Conservation (phyloP, 2,888 invertebrate genomes). For the Eupithecia insigniata region DNA sequence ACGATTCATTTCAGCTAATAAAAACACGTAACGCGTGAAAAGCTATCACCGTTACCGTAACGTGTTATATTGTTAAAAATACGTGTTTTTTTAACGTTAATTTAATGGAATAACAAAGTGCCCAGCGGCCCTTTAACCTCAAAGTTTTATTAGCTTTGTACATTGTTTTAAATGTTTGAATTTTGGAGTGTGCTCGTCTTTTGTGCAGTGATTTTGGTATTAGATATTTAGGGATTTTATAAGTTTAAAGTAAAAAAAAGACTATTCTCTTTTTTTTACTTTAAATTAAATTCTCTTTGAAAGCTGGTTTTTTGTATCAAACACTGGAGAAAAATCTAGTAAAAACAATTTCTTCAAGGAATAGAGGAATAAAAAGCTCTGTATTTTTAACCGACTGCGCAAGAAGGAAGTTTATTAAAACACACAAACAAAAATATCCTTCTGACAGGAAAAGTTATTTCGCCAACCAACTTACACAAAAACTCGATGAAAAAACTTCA, state of each 20-base stretch:
- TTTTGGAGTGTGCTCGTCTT: conserved; percentile 2
- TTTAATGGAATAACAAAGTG: conserved; percentile 43
- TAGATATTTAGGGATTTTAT: neutral
- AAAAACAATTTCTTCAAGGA: no score
- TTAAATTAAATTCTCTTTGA: no score
- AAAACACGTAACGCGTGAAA: conserved; percentile 11
- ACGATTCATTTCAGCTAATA: conserved; percentile 12
- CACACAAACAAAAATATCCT: neutral
- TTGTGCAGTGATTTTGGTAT: neutral
- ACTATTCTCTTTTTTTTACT: no score
- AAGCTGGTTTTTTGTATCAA: no score
- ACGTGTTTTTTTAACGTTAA: conserved; percentile 39
- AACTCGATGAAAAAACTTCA: conserved; percentile 11
- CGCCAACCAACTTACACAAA: neutral
- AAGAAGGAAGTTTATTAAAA: neutral
- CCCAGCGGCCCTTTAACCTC: conserved; percentile 17
- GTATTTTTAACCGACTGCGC: no score
- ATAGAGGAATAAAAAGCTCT: no score
- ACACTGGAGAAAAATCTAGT: no score
- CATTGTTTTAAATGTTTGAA: conserved; percentile 33
- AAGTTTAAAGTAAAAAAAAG: neutral
- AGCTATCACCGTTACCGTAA: conserved; percentile 34
- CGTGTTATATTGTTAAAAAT: conserved; percentile 34
- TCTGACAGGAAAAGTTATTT: neutral
- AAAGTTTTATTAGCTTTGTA: conserved; percentile 33